A percentile compares a stretch with the other conserved stretches of the same genome.
These are phyloP conservation scores for Phataginus tricuspis DNA, from an alignment of 2,797 vertebrate genomes.

Conservation along the genomic window DNA sequence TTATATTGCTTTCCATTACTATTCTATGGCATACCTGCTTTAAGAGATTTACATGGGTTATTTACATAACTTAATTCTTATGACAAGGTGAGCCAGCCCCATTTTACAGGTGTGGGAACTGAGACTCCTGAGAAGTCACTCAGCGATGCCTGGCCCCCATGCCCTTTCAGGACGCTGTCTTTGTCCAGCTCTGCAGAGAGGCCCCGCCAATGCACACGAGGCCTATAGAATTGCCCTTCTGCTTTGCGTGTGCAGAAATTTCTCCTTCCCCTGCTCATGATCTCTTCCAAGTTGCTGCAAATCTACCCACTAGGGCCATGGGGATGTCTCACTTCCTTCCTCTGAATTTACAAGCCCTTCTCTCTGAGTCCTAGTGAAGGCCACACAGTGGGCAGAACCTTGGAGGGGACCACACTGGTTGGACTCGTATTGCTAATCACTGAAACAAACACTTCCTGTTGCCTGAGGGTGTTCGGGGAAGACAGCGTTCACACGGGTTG, in stretches of 20 bases:
- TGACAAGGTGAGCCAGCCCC: no score
- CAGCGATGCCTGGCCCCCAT: neutral
- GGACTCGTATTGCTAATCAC: slow-evolving; percentile 79
- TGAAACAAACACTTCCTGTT: slow-evolving; percentile 86
- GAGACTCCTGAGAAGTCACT: neutral
- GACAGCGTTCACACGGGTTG: neutral
- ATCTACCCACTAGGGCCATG: neutral
- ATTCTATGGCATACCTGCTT: neutral
- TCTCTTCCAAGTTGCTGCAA: neutral
- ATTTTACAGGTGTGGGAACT: neutral
- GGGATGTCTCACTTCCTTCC: slow-evolving; percentile 64
- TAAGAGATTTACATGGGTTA: neutral
- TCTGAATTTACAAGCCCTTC: slow-evolving; percentile 69
- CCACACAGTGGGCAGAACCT: neutral
- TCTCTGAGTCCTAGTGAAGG: slow-evolving; percentile 73
- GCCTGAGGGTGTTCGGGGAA: slow-evolving; percentile 25
- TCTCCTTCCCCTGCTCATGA: neutral
- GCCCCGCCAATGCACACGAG: neutral
- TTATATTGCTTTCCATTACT: neutral
- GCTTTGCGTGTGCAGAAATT: neutral
- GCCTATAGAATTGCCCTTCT: neutral
- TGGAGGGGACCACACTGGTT: slow-evolving; percentile 48
- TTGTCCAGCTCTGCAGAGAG: neutral
- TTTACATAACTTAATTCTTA: neutral
- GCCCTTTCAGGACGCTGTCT: neutral